Conservation (phyloP, 2,888 invertebrate genomes). For the Drosophila pullipes region DNA sequence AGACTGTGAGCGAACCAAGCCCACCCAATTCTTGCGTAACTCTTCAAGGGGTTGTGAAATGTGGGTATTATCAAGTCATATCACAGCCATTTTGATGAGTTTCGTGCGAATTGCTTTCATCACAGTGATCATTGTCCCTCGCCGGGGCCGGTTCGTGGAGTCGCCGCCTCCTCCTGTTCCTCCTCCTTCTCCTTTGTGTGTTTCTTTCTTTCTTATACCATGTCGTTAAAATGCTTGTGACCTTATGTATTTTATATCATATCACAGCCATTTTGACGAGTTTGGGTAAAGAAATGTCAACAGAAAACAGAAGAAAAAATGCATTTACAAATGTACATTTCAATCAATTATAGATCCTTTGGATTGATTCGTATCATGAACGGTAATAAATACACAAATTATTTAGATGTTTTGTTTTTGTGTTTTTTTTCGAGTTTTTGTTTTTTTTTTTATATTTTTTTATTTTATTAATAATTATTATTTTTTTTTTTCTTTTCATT, state of each 20-base stretch:
- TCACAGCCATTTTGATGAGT: slow-evolving; percentile 86
- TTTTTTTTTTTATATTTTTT: slow-evolving; percentile 72
- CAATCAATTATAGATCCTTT: slow-evolving; percentile 1
- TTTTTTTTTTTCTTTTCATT: slow-evolving; percentile 56
- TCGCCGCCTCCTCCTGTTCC: neutral
- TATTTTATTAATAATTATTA: slow-evolving; percentile 75
- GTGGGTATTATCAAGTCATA: slow-evolving; percentile 81
- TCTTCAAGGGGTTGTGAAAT: slow-evolving; percentile 86
- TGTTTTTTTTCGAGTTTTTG: slow-evolving; percentile 51
- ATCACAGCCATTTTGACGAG: slow-evolving; percentile 86
- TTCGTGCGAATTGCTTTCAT: slow-evolving; percentile 65
- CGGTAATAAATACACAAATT: slow-evolving; percentile 42
- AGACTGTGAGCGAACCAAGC: neutral
- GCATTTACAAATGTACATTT: neutral
- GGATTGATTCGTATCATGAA: neutral
- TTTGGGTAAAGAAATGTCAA: slow-evolving; percentile 84
- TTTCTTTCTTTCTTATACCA: slow-evolving; percentile 81
- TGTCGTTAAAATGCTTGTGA: slow-evolving; percentile 85
- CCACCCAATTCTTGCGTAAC: slow-evolving; percentile 79
- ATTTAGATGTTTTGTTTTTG: slow-evolving; percentile 76
- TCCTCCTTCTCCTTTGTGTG: neutral
- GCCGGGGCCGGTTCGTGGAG: neutral
- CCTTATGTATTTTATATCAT: slow-evolving; percentile 82
- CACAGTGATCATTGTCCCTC: neutral
- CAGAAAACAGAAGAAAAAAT: slow-evolving; percentile 24